Evolutionary conservation across 2,113 vertebrate species (phyloP), one percentile per base, ranked within the genome.

Genomic region (Gadus chalcogrammus): DNA sequence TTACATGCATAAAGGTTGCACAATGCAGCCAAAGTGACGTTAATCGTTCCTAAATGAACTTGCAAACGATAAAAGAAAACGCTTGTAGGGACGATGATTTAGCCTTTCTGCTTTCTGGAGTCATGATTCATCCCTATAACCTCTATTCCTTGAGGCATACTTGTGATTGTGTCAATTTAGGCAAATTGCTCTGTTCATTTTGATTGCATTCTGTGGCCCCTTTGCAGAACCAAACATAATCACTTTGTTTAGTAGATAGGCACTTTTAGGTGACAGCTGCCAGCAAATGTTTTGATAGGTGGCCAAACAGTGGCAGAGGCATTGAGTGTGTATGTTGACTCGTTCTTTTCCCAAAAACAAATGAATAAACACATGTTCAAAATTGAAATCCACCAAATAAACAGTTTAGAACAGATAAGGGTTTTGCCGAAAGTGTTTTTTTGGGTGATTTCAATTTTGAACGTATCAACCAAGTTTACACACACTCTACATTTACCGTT

Each of bases 21-120:
- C 48, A 52, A 69, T 61, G 60, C 60, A 48, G 20, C 31, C 5
- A 75, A 70, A 13, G 22, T 31, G 48, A 71, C 68, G 65, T 61
- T 71, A 72, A 83, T 67, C 28, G 62, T 31, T 67, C 65, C 65
- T 59, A 66, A 80, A 35, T 77, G 11, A 79, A 61, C 63, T 56
- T 58, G 13, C 28, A 64, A 67, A 38, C 63, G 62, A 28, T 71
- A 64, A 75, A 74, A 65, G 15, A 6, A 24, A 61, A 71, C 13
- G 67, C 18, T 71, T 27, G 5, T 22, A 22, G 15, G 63, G 22
- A 74, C 66, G 8, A 69, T 62, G 63, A 73, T 65, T 52, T 38
- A 31, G 68, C 58, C 18, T 42, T 67, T 48, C 7, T 59, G 35
- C 18, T 31, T 67, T 52, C 1, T 17, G 4, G 58, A 48, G 56